A percentile compares a stretch with the other conserved stretches of the same genome.
Evolutionary conservation across 1,140 invertebrate genomes (phyloP).

Genomic region (Meloidogyne exigua): DNA sequence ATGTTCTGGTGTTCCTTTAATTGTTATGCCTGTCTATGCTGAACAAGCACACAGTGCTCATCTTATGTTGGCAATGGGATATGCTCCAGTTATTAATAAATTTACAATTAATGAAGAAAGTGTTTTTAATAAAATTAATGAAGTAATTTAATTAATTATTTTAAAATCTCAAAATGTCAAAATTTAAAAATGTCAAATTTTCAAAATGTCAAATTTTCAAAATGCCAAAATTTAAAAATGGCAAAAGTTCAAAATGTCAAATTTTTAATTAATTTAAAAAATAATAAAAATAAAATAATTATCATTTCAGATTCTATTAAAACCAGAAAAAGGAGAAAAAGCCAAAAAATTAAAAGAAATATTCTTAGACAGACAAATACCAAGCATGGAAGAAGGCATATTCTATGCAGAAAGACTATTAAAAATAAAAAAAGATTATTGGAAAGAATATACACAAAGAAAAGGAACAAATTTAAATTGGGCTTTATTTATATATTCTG

Average conservation of each 20-base stretch:
- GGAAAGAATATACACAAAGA: constrained; percentile 6
- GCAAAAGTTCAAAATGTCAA: background rate
- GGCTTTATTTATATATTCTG: constrained; percentile 20
- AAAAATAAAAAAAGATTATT: background rate
- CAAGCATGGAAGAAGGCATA: constrained; percentile 21
- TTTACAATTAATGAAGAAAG: constrained; percentile 27
- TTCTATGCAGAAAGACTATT: constrained; percentile 12
- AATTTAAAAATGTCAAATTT: background rate
- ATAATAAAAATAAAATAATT: too few species aligned
- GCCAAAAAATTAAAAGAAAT: constrained; percentile 19
- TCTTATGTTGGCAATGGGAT: constrained; percentile 12
- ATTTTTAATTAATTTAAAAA: too few species aligned
- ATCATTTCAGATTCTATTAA: constrained; percentile 24
- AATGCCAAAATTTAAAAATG: background rate
- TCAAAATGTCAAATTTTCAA: too few species aligned
- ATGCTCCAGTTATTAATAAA: constrained; percentile 28
- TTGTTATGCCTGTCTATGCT: constrained; percentile 39
- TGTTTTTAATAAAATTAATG: constrained; percentile 12
- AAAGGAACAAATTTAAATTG: constrained; percentile 7
- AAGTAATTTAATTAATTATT: constrained; percentile 9
- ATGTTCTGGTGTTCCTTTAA: constrained; percentile 32
- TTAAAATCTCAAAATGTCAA: background rate
- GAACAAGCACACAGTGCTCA: constrained; percentile 32
- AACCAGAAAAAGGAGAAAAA: constrained; percentile 8
- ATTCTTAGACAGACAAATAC: constrained; percentile 25